Base-by-base conservation (phyloP, 1,140 invertebrate species). In the Drosophila parvula region DNA sequence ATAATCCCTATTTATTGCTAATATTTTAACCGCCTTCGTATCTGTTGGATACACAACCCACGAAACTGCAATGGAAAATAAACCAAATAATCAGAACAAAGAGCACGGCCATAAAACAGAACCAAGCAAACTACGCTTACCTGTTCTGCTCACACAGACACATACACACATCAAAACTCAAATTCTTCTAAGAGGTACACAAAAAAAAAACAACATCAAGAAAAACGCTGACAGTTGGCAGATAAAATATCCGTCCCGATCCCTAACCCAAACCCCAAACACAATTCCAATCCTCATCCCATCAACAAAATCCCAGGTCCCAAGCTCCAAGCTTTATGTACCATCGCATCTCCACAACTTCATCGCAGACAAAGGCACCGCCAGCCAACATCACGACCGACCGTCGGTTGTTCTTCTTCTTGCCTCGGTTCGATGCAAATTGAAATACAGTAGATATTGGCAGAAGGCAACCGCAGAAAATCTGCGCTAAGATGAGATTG, bases 71-170 rank as follows among this genome's bases (percentile, higher is more conserved):
- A 11, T 8, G 14, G 22, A 45, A 32, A 59, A 36, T 50, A 74
- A 60, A 68, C 63, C 43, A 74, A 58, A 82, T 76, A 58, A 56
- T 60, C 55, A 81, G 64, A 59, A 86, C 80, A 88, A 88, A 78
- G 62, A 75, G 68, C 73, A 83, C 47, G 16, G 10, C 61, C 64
- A 65, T 74, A 77, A 79, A 74, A 78, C 53, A 78, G 68, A 79
- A 79, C 80, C 69, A 83, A 83, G 65, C 61, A 64, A 83, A 83
- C 70, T 78, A 76, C 62, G 38, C 60, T 69, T 78, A 78, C 75
- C 76, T 78, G 58, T 55, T 67, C 16, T 34, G 55, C 18, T 38
- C 70, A 44, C 45, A 55, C 30, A 69, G 22, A 41, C 30, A 30
- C 30, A 30, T 8, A 30, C 30, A 30, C 0, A 48, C 45, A 28